Conservation (phyloP, 2,113 vertebrate genomes). For the Leptodactylus fuscus region DNA sequence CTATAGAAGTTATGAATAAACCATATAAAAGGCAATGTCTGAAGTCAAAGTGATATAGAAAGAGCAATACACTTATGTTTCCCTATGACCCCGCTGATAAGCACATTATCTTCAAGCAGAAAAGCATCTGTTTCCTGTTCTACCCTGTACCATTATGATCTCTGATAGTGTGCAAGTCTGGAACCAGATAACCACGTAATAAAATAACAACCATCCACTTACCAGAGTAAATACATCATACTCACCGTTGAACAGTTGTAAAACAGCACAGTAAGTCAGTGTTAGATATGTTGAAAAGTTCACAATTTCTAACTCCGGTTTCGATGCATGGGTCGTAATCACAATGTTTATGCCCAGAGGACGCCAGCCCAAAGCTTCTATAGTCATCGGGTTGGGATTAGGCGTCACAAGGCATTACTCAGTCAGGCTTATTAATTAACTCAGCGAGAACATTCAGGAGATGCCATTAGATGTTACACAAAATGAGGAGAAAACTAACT, state of each 20-base stretch:
- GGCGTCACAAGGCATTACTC: constrained; percentile 87
- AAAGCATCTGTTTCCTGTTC: constrained; percentile 38
- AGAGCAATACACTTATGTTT: constrained; percentile 9
- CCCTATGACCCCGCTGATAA: not conserved
- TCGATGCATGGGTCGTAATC: constrained; percentile 2
- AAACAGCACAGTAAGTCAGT: constrained; percentile 38
- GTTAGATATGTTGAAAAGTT: constrained; percentile 9
- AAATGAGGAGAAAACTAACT: constrained; percentile 46
- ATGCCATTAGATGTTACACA: constrained; percentile 64
- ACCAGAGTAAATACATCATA: not conserved
- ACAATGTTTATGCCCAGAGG: constrained; percentile 20
- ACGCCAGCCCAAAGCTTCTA: constrained; percentile 72
- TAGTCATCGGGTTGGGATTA: constrained; percentile 81
- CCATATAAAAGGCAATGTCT: not conserved
- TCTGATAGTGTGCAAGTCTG: not conserved
- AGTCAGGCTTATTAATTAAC: constrained; percentile 76
- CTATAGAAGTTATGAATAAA: not conserved
- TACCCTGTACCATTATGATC: not conserved
- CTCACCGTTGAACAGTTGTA: constrained; percentile 43
- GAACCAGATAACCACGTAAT: not conserved
- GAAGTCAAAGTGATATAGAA: too few species aligned
- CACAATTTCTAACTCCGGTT: not conserved
- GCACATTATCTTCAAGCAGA: constrained; percentile 1
- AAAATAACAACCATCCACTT: not conserved
- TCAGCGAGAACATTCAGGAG: constrained; percentile 71